These are phyloP conservation scores for Gymnorhina tibicen DNA, from an alignment of 2,113 vertebrate species.

Conservation along the genomic window DNA sequence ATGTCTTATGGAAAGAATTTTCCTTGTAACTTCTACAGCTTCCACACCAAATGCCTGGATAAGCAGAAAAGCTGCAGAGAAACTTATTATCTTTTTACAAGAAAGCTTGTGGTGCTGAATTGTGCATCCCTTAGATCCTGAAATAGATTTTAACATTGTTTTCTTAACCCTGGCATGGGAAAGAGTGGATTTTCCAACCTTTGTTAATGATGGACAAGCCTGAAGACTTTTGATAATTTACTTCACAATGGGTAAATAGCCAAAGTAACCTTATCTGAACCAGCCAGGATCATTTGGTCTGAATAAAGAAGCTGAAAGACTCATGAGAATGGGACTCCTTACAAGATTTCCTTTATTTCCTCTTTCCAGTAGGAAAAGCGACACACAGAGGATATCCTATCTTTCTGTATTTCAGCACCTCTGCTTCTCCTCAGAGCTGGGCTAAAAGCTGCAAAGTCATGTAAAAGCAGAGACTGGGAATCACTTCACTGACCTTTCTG, in stretches of 20 bases:
- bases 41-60: not conserved
- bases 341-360: conserved; percentile 44
- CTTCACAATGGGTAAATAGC: conserved; percentile 39
- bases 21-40: not conserved
- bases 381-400: conserved; percentile 49
- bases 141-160: conserved; percentile 12
- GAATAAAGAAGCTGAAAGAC: conserved; percentile 32
- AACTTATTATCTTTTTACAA: not conserved
- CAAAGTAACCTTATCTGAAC: conserved; percentile 59
- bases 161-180: conserved; percentile 16
- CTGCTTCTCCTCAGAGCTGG: not conserved
- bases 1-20: not conserved
- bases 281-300: conserved; percentile 12
- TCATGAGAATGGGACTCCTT: conserved; percentile 28
- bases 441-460: not conserved
- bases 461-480: not conserved
- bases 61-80: not conserved
- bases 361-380: conserved; percentile 42
- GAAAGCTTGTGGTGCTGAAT: not conserved
- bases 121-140: not conserved
- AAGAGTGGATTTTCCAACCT: conserved; percentile 21
- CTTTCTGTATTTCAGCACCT: conserved; percentile 26
- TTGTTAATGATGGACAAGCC: conserved; percentile 18
- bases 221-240: conserved; percentile 45
- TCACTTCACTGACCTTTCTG: not conserved